Conservation (phyloP, 2,888 invertebrate species). For the Nomada flava region DNA sequence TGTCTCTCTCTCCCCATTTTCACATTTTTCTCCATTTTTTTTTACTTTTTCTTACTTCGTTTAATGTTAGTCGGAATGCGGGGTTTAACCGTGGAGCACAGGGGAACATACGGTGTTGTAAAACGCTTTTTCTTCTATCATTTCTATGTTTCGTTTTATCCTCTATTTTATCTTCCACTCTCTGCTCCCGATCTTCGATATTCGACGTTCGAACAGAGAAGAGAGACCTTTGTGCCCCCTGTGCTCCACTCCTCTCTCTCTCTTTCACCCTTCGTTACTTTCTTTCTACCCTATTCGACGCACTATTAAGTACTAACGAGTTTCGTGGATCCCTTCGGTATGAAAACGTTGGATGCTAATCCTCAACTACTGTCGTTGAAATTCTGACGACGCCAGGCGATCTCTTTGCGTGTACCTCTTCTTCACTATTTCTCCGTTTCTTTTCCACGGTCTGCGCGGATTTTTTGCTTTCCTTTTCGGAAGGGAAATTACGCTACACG, state of each 20-base stretch:
- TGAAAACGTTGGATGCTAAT: conserved; percentile 20
- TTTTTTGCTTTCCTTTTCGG: not conserved
- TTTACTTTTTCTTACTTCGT: not conserved
- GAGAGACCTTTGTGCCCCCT: conserved; percentile 1
- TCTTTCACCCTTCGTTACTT: not conserved
- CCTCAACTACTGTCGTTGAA: conserved; percentile 35
- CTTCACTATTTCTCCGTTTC: not conserved
- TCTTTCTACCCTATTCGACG: conserved; percentile 15
- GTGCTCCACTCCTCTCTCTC: conserved; percentile 8
- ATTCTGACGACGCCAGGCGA: not conserved
- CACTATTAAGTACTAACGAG: conserved; percentile 63
- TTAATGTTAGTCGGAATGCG: conserved; percentile 51
- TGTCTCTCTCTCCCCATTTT: conserved; percentile 29
- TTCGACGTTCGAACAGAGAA: not conserved
- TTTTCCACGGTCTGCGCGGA: not conserved
- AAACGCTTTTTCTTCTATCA: not conserved
- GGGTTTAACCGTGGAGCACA: conserved; percentile 14
- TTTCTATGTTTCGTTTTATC: not conserved
- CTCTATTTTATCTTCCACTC: not conserved
- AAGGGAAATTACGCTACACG: not conserved
- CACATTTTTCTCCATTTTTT: conserved; percentile 1
- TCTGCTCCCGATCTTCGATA: not conserved
- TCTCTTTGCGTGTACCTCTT: not conserved
- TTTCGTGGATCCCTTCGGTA: conserved; percentile 30
- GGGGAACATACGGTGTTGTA: not conserved